phyloP scores from a whole-genome alignment of 2,113 vertebrate species.

The Rhynchomys soricoides region DNA sequence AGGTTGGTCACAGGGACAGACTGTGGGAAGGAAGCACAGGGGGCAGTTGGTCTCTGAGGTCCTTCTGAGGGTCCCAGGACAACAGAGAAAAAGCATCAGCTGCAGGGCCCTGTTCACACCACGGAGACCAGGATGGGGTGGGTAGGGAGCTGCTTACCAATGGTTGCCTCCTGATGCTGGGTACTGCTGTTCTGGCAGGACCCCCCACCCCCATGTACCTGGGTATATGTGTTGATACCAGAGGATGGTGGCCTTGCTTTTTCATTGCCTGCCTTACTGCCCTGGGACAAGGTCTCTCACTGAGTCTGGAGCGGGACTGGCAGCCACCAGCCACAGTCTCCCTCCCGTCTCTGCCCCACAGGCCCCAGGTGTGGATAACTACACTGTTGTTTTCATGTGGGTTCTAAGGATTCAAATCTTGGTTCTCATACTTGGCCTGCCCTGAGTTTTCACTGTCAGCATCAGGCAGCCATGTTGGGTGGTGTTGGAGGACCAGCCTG shows the following conservation, averaged over 20 bases:
- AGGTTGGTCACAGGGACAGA: background rate
- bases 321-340: background rate
- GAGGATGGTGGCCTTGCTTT: background rate
- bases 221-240: too few species aligned
- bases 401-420: background rate
- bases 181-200: background rate
- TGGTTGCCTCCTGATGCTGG: background rate
- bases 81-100: background rate
- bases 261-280: background rate
- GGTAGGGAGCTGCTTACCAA: background rate
- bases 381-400: background rate
- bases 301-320: background rate
- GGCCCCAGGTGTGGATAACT: background rate
- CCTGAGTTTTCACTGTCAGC: background rate
- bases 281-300: background rate
- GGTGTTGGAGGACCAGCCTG: background rate
- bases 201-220: too few species aligned
- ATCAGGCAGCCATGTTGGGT: background rate
- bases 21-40: background rate
- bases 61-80: background rate
- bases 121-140: background rate
- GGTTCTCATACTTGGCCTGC: background rate
- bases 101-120: background rate
- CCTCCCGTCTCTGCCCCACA: background rate
- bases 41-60: background rate